phyloP scores from a whole-genome alignment of 2,888 invertebrate genomes.

The Netelia virgata region DNA sequence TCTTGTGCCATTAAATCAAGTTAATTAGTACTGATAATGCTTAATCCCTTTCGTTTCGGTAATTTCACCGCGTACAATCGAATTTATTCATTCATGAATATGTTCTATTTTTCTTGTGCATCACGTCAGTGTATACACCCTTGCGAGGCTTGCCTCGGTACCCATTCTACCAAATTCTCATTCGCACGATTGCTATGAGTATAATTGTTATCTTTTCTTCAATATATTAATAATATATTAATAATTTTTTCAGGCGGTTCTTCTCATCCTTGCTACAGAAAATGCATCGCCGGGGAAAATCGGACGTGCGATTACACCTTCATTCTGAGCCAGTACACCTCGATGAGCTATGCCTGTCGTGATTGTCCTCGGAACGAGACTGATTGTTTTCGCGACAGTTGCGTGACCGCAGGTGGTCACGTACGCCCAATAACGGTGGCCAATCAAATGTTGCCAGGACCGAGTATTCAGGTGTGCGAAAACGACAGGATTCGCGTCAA shows the following conservation, averaged over 20 bases:
- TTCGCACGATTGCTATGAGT: neutral
- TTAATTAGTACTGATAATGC: too few relatives aligned
- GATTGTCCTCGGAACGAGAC: slow-evolving; percentile 72
- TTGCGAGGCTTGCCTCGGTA: too few relatives aligned
- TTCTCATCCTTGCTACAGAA: slow-evolving; percentile 74
- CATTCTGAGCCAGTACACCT: slow-evolving; percentile 74
- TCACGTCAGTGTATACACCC: too few relatives aligned
- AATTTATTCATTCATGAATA: too few relatives aligned
- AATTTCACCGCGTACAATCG: too few relatives aligned
- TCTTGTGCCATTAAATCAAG: neutral
- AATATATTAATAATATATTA: neutral
- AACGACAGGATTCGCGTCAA: slow-evolving; percentile 85
- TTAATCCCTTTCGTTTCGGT: too few relatives aligned
- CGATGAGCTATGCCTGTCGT: slow-evolving; percentile 76
- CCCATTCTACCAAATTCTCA: too few relatives aligned
- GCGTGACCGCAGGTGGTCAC: slow-evolving; percentile 76
- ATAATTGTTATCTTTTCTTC: neutral
- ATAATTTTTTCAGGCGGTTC: slow-evolving; percentile 60
- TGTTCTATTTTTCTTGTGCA: too few relatives aligned
- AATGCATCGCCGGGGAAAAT: slow-evolving; percentile 70
- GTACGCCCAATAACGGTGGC: slow-evolving; percentile 74
- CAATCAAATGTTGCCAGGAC: slow-evolving; percentile 78
- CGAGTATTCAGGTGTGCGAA: slow-evolving; percentile 83
- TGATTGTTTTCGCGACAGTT: slow-evolving; percentile 73
- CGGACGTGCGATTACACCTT: slow-evolving; percentile 75